These are phyloP conservation scores for Mustela nigripes DNA, from an alignment of 2,113 vertebrate species.

Conservation along the genomic window DNA sequence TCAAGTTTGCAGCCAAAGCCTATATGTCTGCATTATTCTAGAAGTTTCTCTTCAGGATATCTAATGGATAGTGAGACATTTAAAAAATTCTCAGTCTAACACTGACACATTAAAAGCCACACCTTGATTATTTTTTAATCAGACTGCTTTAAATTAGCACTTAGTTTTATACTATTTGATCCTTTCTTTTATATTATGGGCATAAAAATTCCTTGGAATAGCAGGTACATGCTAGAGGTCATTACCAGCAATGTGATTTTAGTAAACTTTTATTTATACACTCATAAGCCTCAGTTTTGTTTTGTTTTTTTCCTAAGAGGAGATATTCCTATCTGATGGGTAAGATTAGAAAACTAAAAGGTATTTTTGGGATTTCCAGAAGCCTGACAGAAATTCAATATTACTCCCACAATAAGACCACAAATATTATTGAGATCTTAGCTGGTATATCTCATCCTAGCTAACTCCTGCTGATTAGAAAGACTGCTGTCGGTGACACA, in stretches of 20 bases:
- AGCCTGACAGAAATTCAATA: neutral
- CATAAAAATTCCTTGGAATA: neutral
- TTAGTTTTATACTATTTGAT: slow-evolving; percentile 6
- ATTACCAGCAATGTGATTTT: neutral
- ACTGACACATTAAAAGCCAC: neutral
- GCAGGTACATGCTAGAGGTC: neutral
- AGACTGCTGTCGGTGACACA: neutral
- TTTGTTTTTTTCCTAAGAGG: neutral
- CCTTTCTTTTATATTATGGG: neutral
- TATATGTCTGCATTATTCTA: neutral
- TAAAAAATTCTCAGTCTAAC: slow-evolving; percentile 1
- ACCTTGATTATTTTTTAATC: neutral
- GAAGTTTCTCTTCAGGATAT: neutral
- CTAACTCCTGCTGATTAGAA: neutral
- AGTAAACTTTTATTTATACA: slow-evolving; percentile 24
- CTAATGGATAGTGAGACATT: slow-evolving; percentile 19
- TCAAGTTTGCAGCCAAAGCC: neutral
- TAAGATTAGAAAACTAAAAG: neutral
- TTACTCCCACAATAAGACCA: neutral
- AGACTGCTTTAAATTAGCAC: neutral
- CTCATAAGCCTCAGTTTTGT: neutral
- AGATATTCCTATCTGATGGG: neutral
- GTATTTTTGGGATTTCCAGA: slow-evolving; percentile 19
- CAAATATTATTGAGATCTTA: neutral
- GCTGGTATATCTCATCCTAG: neutral